Conservation (phyloP, 2,888 invertebrate genomes). For the Drosophila eohydei region DNA sequence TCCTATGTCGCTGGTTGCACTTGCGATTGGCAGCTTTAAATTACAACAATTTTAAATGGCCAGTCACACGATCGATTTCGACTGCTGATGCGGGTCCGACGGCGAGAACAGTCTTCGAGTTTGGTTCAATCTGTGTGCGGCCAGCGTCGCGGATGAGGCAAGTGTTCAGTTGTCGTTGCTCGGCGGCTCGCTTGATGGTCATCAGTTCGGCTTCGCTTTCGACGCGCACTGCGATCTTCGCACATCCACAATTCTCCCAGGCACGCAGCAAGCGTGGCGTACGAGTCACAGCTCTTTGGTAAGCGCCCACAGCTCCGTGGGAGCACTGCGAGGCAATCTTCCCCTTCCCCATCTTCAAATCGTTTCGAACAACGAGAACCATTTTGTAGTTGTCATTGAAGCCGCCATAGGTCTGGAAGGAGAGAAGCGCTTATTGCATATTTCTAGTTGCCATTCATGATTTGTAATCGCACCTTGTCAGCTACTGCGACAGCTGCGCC, state of each 20-base stretch:
- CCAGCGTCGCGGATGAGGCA: conserved; percentile 95
- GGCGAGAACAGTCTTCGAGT: conserved; percentile 95
- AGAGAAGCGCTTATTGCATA: background rate
- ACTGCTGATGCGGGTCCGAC: conserved; percentile 95
- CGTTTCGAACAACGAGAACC: conserved; percentile 94
- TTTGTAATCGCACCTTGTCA: conserved; percentile 56
- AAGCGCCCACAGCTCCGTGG: conserved; percentile 96
- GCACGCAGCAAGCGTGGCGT: conserved; percentile 87
- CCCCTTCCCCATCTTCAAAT: conserved; percentile 97
- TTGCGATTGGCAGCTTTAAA: background rate
- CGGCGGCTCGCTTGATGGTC: conserved; percentile 89
- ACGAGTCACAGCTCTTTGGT: conserved; percentile 88
- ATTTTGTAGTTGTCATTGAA: conserved; percentile 89
- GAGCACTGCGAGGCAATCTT: conserved; percentile 97
- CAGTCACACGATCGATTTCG: conserved; percentile 92
- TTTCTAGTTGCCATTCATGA: background rate
- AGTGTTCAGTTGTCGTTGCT: conserved; percentile 88
- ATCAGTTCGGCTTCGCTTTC: conserved; percentile 91
- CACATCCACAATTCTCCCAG: conserved; percentile 90
- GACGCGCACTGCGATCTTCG: conserved; percentile 94
- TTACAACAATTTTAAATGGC: conserved; percentile 93
- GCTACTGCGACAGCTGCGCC: conserved; percentile 42
- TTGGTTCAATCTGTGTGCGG: conserved; percentile 95
- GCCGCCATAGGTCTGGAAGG: conserved; percentile 68
- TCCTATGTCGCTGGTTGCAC: conserved; percentile 12